Conservation (phyloP, 2,113 vertebrate species). For the Acrocephalus arundinaceus region DNA sequence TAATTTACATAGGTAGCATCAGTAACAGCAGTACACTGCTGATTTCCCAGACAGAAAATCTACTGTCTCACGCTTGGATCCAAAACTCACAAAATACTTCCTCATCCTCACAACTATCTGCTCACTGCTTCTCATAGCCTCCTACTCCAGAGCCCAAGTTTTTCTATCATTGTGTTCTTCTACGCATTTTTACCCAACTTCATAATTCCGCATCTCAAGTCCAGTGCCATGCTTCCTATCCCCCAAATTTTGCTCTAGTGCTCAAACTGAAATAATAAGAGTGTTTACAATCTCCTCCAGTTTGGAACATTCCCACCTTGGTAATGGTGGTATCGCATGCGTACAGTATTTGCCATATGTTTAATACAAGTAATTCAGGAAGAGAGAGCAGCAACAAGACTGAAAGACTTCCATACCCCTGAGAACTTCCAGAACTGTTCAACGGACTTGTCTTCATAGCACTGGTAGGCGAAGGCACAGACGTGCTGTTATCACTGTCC, state of each 20-base stretch:
- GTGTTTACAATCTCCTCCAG: background rate
- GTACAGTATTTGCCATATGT: background rate
- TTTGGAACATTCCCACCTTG: background rate
- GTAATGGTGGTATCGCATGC: rapidly evolving
- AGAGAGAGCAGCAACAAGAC: background rate
- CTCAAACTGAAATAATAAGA: background rate
- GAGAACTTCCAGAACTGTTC: conserved; percentile 82
- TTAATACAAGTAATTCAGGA: background rate
- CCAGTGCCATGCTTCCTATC: background rate
- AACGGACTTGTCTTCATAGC: conserved; percentile 80
- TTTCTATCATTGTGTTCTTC: background rate
- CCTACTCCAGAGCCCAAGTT: background rate
- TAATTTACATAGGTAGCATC: background rate
- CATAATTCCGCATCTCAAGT: background rate
- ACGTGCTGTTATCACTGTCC: conserved; percentile 93
- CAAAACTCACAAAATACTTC: background rate
- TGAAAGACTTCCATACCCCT: conserved; percentile 73
- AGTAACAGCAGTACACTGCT: background rate
- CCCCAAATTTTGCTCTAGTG: background rate
- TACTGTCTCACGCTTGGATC: background rate
- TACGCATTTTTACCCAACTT: background rate
- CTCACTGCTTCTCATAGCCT: background rate
- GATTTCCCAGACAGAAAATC: background rate
- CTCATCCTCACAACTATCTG: background rate
- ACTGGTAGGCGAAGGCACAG: conserved; percentile 87